These are phyloP conservation scores for Pangasianodon gigas DNA, from an alignment of 2,113 vertebrate genomes.

Conservation along the genomic window DNA sequence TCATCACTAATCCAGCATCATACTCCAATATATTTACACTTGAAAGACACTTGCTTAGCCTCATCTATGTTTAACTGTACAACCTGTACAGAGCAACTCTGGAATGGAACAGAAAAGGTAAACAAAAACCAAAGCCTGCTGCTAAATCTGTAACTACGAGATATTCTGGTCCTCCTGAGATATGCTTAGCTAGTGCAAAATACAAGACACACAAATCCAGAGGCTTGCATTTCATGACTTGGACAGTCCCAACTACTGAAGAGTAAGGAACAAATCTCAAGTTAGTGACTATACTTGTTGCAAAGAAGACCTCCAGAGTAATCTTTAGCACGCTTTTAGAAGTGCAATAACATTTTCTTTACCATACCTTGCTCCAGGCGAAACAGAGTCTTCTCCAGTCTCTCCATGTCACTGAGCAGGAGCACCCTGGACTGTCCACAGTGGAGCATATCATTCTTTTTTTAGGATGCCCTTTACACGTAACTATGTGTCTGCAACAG, in stretches of 20 bases:
- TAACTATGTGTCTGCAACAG: conserved; percentile 46
- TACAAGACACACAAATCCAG: not conserved
- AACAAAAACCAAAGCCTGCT: not conserved
- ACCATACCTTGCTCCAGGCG: conserved; percentile 84
- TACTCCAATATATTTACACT: not conserved
- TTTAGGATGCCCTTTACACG: conserved; percentile 61
- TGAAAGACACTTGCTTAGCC: not conserved
- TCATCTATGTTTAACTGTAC: not conserved
- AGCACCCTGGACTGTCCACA: conserved; percentile 77
- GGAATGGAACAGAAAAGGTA: not conserved
- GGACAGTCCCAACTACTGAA: not conserved
- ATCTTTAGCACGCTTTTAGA: not conserved
- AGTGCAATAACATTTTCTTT: not conserved
- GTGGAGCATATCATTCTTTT: conserved; percentile 66
- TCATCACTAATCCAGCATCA: not conserved
- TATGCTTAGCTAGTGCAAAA: conserved; percentile 30
- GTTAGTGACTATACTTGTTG: not conserved
- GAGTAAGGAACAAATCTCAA: not conserved
- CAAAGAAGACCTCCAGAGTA: not conserved
- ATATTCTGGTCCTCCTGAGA: not conserved
- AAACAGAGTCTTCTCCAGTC: conserved; percentile 83
- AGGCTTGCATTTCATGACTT: conserved; percentile 5
- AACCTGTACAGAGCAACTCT: not conserved
- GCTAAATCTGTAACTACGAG: not conserved
- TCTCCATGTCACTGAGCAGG: conserved; percentile 84